phyloP scores from a whole-genome alignment of 2,113 vertebrate genomes.

The Lepus americanus region DNA sequence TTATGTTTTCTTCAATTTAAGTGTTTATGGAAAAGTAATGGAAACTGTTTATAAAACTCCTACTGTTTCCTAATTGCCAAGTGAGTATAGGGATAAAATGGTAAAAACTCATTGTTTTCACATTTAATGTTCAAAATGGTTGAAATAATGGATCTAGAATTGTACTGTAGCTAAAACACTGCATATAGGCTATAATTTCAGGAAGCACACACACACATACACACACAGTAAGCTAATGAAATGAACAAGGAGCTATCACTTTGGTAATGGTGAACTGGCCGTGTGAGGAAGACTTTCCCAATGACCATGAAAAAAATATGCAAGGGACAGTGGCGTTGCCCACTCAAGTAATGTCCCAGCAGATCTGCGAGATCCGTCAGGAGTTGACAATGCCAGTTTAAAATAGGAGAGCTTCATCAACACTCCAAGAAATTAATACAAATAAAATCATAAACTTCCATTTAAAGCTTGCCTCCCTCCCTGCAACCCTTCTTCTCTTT shows the following conservation, averaged over 20 bases:
- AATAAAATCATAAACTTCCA: background rate
- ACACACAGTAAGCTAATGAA: background rate
- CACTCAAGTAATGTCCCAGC: background rate
- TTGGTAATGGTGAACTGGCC: background rate
- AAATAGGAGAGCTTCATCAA: background rate
- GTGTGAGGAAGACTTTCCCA: background rate
- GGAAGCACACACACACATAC: background rate
- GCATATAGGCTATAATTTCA: background rate
- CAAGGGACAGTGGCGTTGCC: background rate
- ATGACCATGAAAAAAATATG: background rate
- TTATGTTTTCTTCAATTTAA: background rate
- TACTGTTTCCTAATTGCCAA: background rate
- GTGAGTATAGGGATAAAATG: background rate
- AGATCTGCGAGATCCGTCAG: background rate
- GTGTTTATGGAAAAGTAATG: background rate
- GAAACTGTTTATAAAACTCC: background rate
- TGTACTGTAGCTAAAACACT: background rate
- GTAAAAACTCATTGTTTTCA: background rate
- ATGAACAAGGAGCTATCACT: background rate
- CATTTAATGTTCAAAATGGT: background rate
- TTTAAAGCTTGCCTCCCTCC: too few relatives aligned
- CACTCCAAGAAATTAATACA: background rate
- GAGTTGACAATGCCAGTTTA: background rate
- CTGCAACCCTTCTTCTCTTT: rapidly evolving
- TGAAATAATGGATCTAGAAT: background rate